Evolutionary conservation across 64 coral and sea anemone genomes (phyloP), one percentile per base, ranked within the genome.

Genomic region (Porites lutea): DNA sequence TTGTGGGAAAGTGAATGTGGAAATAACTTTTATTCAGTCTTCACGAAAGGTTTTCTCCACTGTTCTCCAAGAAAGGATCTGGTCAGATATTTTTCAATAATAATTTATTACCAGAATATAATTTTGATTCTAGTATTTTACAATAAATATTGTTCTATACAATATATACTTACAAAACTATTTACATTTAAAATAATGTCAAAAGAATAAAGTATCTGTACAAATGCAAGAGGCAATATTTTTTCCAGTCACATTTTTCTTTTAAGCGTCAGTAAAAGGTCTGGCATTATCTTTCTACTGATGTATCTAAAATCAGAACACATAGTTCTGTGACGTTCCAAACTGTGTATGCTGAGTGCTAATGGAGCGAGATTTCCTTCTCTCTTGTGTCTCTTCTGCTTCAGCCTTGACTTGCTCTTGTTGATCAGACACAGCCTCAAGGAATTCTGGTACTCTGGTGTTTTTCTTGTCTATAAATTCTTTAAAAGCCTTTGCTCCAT

Each of bases 401-500:
- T 94, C 92, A 3, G 72, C 50, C 20, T 78, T 95, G 58, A 59
- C 65, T 60, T 96, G 87, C 21, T 69, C 84, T 59, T 79, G 79
- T 3, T 91, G 92, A 68, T 94, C 85, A 50, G 91, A 88, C 5
- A 97, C 92, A 15, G 82, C 78, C 27, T 91, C 87, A 3, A 99
- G 91, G 87, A 99, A 99, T 70, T 99, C 97, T 48, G 97, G 97
- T 4, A 90, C 74, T 50, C 97, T 76, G 21, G 91, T 96, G 61
- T 75, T 95, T 49, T 99, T 99, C 78, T 94, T 95, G 71, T 99
- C 91, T 5, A 99, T 88, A 20, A 99, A 99, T 57, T 91, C 91
- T 87, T 96, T 99, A 65, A 99, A 96, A 16, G 94, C 94, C 46
- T 89, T 84, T 23, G 97, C 97, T 52, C 97, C 97, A 66, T 99